A percentile compares a stretch with the other conserved stretches of the same genome.
phyloP scores from a whole-genome alignment of 2,888 invertebrate species.

The Allolobophora icterica region DNA sequence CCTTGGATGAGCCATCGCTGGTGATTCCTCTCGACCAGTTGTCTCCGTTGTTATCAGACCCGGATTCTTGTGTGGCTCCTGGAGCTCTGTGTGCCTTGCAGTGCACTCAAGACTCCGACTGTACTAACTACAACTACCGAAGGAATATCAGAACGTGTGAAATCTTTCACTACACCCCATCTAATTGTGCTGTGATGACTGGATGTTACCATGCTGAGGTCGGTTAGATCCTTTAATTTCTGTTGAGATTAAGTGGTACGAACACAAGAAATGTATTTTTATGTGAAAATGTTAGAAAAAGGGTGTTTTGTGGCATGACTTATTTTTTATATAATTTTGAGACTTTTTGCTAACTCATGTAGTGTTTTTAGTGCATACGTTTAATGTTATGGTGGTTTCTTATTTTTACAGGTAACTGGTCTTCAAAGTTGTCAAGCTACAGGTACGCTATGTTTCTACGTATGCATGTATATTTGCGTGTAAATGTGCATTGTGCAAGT shows the following conservation, averaged over 20 bases:
- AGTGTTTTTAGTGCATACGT: no score
- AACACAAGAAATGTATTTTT: no score
- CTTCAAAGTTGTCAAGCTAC: background rate
- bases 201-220: slow-evolving; percentile 23
- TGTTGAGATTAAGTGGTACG: no score
- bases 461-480: background rate
- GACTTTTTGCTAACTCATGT: no score
- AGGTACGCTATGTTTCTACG: background rate
- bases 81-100: background rate
- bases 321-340: no score
- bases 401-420: background rate
- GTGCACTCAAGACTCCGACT: background rate
- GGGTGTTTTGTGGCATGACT: no score
- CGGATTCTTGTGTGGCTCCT: background rate
- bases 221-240: background rate
- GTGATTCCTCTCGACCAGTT: background rate
- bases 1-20: background rate
- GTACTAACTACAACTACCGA: slow-evolving; percentile 27
- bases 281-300: no score
- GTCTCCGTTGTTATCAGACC: background rate
- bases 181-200: background rate
- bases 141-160: background rate
- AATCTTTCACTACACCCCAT: background rate
- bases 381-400: background rate
- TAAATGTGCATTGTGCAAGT: no score